These are phyloP conservation scores for Poliocrania exsul DNA, from an alignment of 2,797 vertebrate genomes.

Conservation along the genomic window DNA sequence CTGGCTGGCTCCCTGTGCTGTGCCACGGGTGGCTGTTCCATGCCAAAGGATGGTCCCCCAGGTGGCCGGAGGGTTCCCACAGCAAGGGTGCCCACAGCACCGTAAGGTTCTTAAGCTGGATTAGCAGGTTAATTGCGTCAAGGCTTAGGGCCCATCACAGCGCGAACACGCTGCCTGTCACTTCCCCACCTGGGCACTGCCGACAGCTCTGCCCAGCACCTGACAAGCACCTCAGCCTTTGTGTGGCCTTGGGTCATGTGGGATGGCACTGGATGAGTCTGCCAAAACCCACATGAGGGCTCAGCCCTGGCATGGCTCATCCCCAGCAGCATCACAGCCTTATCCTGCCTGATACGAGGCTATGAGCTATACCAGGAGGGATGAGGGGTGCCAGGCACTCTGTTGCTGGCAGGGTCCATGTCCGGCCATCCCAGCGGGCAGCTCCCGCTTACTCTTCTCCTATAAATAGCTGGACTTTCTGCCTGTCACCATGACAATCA, in stretches of 20 bases:
- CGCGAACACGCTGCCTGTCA: fast-evolving
- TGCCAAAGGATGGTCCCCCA: not conserved
- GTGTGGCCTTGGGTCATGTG: not conserved
- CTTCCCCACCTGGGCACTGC: not conserved
- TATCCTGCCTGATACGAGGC: not conserved
- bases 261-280: not conserved
- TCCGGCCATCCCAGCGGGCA: not conserved
- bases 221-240: fast-evolving
- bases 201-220: not conserved
- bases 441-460: constrained; percentile 35
- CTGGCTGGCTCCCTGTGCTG: not conserved
- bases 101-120: constrained; percentile 51
- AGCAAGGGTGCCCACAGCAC: not conserved
- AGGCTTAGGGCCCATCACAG: not conserved
- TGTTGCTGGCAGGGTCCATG: not conserved
- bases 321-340: not conserved
- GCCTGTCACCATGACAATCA: constrained; percentile 58
- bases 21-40: not conserved
- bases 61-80: not conserved
- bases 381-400: not conserved
- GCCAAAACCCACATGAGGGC: not conserved
- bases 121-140: constrained; percentile 57
- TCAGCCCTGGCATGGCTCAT: not conserved
- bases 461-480: constrained; percentile 74
- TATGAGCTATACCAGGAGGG: not conserved